phyloP scores from a whole-genome alignment of 2,797 vertebrate genomes.

The Morus bassanus region DNA sequence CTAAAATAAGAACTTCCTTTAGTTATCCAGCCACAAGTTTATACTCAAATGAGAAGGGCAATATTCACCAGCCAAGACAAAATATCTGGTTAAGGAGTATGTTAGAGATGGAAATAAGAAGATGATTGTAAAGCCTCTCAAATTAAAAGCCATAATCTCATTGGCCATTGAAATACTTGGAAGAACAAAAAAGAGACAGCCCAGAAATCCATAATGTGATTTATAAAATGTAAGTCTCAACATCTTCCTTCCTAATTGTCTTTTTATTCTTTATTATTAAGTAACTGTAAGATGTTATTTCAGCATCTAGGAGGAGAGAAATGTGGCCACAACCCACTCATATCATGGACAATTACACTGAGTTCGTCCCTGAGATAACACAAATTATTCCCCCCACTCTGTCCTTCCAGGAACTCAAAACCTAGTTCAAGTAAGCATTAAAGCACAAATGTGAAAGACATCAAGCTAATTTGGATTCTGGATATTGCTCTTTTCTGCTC shows the following conservation, averaged over 20 bases:
- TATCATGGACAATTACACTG: not conserved
- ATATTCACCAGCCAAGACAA: not conserved
- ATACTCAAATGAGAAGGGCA: not conserved
- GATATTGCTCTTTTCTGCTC: not conserved
- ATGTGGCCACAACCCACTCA: not conserved
- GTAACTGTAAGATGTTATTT: not conserved
- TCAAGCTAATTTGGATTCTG: not conserved
- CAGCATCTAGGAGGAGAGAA: not conserved
- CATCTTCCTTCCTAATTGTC: not conserved
- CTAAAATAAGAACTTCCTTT: not conserved
- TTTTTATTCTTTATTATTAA: not conserved
- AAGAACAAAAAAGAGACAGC: not conserved
- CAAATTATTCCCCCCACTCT: not conserved
- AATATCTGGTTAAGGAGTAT: not conserved
- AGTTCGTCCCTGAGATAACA: not conserved
- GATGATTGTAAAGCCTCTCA: not conserved
- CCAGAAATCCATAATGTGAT: not conserved
- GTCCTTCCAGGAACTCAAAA: not conserved
- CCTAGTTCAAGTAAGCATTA: not conserved
- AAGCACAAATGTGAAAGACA: not conserved
- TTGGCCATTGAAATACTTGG: not conserved
- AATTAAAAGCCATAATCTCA: not conserved
- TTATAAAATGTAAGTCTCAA: not conserved
- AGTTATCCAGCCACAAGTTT: not conserved
- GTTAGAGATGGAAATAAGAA: not conserved